Evolutionary conservation across 2,888 invertebrate species (phyloP).

Genomic region (Frankliniella intonsa): DNA sequence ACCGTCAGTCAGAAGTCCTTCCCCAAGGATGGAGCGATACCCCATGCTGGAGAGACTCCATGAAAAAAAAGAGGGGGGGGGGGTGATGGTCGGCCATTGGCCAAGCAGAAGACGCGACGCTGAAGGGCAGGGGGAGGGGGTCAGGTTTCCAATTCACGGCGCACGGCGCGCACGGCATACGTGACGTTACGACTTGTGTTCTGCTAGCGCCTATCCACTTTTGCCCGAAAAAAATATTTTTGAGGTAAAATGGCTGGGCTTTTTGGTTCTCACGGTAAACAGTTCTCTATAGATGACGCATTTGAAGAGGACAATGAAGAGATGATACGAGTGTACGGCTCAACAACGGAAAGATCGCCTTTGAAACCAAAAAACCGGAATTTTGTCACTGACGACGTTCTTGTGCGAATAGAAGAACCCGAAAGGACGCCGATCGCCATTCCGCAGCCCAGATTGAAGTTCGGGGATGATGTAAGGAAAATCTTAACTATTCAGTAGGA

Average conservation of each 20-base stretch:
- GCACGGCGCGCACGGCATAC: too few relatives aligned
- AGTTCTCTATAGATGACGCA: slow-evolving; percentile 79
- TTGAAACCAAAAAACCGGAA: slow-evolving; percentile 53
- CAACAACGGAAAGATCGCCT: slow-evolving; percentile 67
- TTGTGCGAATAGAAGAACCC: slow-evolving; percentile 50
- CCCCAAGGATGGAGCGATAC: too few relatives aligned
- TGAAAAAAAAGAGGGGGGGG: too few relatives aligned
- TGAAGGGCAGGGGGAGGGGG: too few relatives aligned
- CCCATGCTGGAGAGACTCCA: too few relatives aligned
- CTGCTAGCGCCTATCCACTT: neutral
- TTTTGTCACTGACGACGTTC: slow-evolving; percentile 51
- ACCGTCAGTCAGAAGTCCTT: too few relatives aligned
- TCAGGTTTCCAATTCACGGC: too few relatives aligned
- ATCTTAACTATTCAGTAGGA: neutral
- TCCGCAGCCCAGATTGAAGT: slow-evolving; percentile 34
- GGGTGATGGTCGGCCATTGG: too few relatives aligned
- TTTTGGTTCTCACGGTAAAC: slow-evolving; percentile 49
- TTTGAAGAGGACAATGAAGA: slow-evolving; percentile 83
- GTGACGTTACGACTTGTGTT: neutral
- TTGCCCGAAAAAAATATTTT: neutral
- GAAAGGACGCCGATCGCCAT: neutral
- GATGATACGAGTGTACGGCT: slow-evolving; percentile 74
- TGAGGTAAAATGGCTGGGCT: neutral
- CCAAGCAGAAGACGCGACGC: too few relatives aligned
- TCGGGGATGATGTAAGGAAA: slow-evolving; percentile 44